Percentiles rank a stretch among this genome's conserved stretches.
Evolutionary conservation across 2,797 vertebrate genomes (phyloP).

Genomic region (Sebastes itinus): DNA sequence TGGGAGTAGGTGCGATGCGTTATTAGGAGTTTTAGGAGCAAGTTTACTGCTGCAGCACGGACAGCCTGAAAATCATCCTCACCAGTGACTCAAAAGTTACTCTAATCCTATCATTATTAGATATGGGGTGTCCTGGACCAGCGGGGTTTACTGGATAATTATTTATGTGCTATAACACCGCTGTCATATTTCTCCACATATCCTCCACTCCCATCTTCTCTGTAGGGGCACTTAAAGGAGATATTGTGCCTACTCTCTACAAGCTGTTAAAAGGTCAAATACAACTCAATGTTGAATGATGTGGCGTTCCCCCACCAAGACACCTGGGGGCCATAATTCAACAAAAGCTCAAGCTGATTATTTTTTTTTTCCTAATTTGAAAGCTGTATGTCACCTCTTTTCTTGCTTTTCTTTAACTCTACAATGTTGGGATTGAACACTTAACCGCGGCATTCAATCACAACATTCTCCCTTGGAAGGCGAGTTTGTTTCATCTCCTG

Average conservation of each 20-base stretch:
- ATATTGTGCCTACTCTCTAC: neutral
- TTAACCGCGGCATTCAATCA: conserved; percentile 22
- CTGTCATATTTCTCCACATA: neutral
- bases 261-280: neutral
- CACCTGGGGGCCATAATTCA: neutral
- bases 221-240: neutral
- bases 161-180: neutral
- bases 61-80: neutral
- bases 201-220: neutral
- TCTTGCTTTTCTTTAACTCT: neutral
- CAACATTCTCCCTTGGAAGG: conserved; percentile 6
- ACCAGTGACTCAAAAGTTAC: neutral
- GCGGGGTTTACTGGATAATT: neutral
- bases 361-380: neutral
- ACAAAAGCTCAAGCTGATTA: neutral
- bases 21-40: neutral
- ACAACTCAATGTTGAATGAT: neutral
- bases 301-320: neutral
- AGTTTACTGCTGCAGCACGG: neutral
- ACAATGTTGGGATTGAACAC: neutral
- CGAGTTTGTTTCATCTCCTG: conserved; percentile 22
- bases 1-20: neutral
- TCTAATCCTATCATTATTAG: neutral
- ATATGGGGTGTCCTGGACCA: neutral
- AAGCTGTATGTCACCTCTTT: neutral